Evolutionary conservation across 2,888 invertebrate species (phyloP).

Genomic region (Linnaemya vulpina): DNA sequence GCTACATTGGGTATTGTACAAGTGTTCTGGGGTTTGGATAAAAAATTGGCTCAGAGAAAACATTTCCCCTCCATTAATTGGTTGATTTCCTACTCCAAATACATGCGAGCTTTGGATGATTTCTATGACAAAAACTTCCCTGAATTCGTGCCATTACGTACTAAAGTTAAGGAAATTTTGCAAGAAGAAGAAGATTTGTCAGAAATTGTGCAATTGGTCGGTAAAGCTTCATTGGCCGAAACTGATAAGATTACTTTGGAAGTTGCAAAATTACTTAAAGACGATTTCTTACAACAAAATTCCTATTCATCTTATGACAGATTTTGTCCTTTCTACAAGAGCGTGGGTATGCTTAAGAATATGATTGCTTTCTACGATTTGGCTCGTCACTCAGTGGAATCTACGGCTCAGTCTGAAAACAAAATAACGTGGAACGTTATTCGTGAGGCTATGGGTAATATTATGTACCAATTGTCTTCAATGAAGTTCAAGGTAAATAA

Average conservation of each 20-base stretch:
- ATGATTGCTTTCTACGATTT: conserved; percentile 99
- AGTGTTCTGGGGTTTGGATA: conserved; percentile 99
- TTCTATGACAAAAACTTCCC: conserved; percentile 99
- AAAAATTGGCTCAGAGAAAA: conserved; percentile 99
- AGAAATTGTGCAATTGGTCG: conserved; percentile 99
- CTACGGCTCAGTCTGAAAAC: conserved; percentile 99
- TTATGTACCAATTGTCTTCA: conserved; percentile 97
- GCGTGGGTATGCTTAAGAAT: conserved; percentile 99
- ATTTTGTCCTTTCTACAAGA: conserved; percentile 99
- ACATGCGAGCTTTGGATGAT: conserved; percentile 98
- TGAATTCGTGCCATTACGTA: conserved; percentile 98
- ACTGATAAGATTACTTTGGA: conserved; percentile 99
- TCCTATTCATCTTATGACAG: conserved; percentile 97
- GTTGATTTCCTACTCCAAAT: conserved; percentile 99
- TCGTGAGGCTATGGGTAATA: conserved; percentile 97
- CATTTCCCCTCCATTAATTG: conserved; percentile 99
- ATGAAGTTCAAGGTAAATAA: conserved; percentile 98
- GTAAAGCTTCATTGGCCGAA: conserved; percentile 99
- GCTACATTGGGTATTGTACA: conserved; percentile 99
- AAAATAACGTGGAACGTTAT: conserved; percentile 99
- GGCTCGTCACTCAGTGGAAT: conserved; percentile 98
- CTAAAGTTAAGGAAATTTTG: conserved; percentile 96
- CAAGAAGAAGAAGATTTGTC: conserved; percentile 99
- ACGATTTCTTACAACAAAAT: conserved; percentile 99
- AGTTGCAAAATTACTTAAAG: conserved; percentile 98